Base-by-base conservation (phyloP, 1,140 invertebrate genomes). In the Notospermus geniculatus region DNA sequence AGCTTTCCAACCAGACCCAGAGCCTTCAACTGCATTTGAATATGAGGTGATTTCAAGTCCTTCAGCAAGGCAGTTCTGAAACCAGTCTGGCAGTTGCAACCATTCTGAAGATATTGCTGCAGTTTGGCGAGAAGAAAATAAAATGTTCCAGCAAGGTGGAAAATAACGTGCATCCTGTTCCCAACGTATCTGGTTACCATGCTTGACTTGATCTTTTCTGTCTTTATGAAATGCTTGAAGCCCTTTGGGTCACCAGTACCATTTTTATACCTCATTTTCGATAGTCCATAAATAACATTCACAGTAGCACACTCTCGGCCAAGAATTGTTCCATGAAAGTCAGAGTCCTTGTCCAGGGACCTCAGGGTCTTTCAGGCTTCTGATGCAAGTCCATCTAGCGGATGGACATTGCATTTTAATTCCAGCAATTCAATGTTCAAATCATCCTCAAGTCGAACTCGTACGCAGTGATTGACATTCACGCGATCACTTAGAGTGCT, bases 371-470 rank as follows among this genome's bases (percentile, higher is more conserved):
- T 27, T 27, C 36, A 17, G 4, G 57, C 25, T 19, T 59, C 39
- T 25, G 19, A 30, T 4, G 57, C 19, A 11, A 59, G 43, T 22
- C 57, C 43, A 50, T 59, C 57, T 2, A 59, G 25, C 1, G 57
- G 57, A 41, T 59, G 57, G 22, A 59, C 39, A 50, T 59, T 55
- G 43, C 57, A 59, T 2, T 59, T 59, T 39, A 59, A 17, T 19
- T 59, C 36, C n/a, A 59, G 39, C 5, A 43, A 46, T 30, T 59
- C 43, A 2, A 46, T 27, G 25, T 59, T 30, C 2, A 59, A 7
- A 50, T 29, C n/a, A 5, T 32, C 54, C 29, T 50, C 36, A 27
- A 59, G 41, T 39, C 22, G 36, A n/a, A 27, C 29, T 28, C 19
- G 7, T 5, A 59, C 57, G 17, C 57, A 59, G 57, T 59, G 36